Conservation (phyloP, 2,797 vertebrate species). For the Saxicola maurus region DNA sequence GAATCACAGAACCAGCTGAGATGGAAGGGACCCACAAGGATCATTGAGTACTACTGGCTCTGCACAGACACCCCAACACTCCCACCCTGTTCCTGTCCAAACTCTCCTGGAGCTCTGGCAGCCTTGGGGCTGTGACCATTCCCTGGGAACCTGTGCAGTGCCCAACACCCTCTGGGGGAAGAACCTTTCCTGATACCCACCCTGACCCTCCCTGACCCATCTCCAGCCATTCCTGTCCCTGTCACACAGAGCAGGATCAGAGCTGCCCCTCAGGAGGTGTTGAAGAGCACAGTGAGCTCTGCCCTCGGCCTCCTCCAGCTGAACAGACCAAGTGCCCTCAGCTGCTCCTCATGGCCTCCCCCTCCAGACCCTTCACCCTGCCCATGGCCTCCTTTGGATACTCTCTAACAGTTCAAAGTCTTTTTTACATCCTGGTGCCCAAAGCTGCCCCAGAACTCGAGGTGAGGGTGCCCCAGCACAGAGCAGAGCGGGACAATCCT, state of each 20-base stretch:
- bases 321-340: not conserved
- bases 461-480: fast-evolving
- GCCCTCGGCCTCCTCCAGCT: not conserved
- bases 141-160: not conserved
- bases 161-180: not conserved
- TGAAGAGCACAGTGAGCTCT: not conserved
- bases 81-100: not conserved
- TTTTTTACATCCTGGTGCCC: not conserved
- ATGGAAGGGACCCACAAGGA: not conserved
- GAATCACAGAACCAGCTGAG: not conserved
- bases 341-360: not conserved
- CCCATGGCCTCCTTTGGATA: fast-evolving
- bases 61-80: not conserved
- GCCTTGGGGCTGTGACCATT: not conserved
- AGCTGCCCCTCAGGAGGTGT: fast-evolving
- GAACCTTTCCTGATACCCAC: fast-evolving
- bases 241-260: not conserved
- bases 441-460: not conserved
- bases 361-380: not conserved
- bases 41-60: not conserved
- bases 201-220: fast-evolving
- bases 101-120: fast-evolving
- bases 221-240: not conserved
- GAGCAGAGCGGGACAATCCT: fast-evolving
- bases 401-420: not conserved